phyloP scores from a whole-genome alignment of 2,888 invertebrate genomes.

The Eupithecia inturbata region DNA sequence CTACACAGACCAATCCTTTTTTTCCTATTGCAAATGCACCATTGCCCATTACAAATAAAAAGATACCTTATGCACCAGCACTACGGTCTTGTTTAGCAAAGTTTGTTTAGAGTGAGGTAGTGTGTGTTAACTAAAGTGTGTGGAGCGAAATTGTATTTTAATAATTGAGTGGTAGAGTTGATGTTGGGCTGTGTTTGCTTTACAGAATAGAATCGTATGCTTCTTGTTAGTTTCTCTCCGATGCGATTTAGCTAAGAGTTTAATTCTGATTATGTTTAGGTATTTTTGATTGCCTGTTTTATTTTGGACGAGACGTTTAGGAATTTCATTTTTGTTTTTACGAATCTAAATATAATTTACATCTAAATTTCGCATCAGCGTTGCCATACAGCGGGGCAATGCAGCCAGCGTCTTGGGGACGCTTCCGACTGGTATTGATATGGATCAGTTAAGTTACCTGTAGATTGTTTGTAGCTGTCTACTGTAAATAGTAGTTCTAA shows the following conservation, averaged over 20 bases:
- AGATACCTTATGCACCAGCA: slow-evolving; percentile 49
- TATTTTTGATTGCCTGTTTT: slow-evolving; percentile 52
- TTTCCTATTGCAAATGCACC: slow-evolving; percentile 54
- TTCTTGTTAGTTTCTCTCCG: slow-evolving; percentile 53
- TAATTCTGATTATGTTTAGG: slow-evolving; percentile 57
- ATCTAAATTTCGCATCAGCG: no score
- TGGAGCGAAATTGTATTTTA: slow-evolving; percentile 47
- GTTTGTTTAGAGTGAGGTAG: background rate
- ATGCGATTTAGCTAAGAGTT: slow-evolving; percentile 62
- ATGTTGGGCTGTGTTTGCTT: slow-evolving; percentile 44
- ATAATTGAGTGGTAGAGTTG: slow-evolving; percentile 44
- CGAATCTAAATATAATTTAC: slow-evolving; percentile 15
- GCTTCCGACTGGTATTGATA: no score
- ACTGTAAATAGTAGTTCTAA: no score
- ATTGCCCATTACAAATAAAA: slow-evolving; percentile 54
- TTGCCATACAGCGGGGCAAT: no score
- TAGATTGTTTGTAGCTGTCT: no score
- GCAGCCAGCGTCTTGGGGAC: no score
- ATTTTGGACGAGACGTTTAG: slow-evolving; percentile 25
- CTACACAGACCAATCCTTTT: slow-evolving; percentile 46
- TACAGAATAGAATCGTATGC: slow-evolving; percentile 47
- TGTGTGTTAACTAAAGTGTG: slow-evolving; percentile 10
- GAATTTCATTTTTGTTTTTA: slow-evolving; percentile 21
- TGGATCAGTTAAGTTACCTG: no score
- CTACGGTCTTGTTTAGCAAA: slow-evolving; percentile 35